Evolutionary conservation across 2,888 invertebrate genomes (phyloP).

Genomic region (Mechanitis mazaeus): DNA sequence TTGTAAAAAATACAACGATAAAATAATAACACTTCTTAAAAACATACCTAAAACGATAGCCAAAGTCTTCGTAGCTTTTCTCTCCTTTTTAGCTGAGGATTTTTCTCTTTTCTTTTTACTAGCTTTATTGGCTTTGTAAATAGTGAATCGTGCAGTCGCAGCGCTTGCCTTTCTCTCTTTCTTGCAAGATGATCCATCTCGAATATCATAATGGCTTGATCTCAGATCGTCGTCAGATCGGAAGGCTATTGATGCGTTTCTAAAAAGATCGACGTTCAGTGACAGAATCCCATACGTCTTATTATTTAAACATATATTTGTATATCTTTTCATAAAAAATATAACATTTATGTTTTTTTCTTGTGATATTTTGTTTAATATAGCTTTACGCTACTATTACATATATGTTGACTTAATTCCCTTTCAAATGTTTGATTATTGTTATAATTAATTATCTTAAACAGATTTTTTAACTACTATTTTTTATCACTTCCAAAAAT

Average conservation of each 20-base stretch:
- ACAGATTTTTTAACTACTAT: too few species aligned
- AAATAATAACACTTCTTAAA: background rate
- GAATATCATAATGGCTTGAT: slow-evolving; percentile 59
- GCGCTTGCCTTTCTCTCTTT: slow-evolving; percentile 83
- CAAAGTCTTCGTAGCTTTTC: slow-evolving; percentile 98
- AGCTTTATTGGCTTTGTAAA: slow-evolving; percentile 95
- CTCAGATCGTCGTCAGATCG: slow-evolving; percentile 61
- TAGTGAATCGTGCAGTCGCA: slow-evolving; percentile 87
- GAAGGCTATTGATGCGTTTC: slow-evolving; percentile 78
- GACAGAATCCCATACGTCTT: background rate
- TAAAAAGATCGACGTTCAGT: slow-evolving; percentile 39
- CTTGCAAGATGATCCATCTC: slow-evolving; percentile 73
- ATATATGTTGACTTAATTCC: too few species aligned
- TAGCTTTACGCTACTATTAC: too few species aligned
- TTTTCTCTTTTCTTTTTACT: slow-evolving; percentile 96
- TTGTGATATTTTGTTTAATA: too few species aligned
- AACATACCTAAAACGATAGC: slow-evolving; percentile 96
- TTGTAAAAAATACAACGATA: background rate
- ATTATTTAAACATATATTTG: background rate
- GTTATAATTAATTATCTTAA: too few species aligned
- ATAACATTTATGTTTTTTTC: too few species aligned
- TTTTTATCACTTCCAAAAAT: too few species aligned
- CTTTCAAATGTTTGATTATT: too few species aligned
- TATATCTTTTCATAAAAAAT: too few species aligned
- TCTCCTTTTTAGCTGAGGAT: slow-evolving; percentile 94